phyloP scores from a whole-genome alignment of 2,888 invertebrate genomes.

The Sinhomidia bicolor region DNA sequence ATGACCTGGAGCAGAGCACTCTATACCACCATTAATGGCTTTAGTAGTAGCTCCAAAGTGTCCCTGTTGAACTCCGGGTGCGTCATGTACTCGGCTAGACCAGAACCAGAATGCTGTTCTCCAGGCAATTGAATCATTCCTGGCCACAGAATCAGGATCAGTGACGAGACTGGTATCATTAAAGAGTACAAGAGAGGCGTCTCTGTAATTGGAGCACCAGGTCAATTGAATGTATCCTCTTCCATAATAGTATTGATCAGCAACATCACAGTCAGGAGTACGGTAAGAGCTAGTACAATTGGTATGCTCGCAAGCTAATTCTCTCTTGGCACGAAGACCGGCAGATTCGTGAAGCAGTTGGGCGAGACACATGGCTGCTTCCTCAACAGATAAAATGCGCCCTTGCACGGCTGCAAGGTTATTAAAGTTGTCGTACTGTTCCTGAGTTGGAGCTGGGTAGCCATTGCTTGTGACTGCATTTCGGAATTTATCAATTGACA shows the following conservation, averaged over 20 bases:
- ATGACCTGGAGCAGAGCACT: slow-evolving; percentile 60
- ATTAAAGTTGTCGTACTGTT: slow-evolving; percentile 62
- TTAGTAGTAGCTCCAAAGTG: slow-evolving; percentile 73
- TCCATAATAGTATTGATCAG: slow-evolving; percentile 61
- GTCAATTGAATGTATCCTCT: slow-evolving; percentile 78
- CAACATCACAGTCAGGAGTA: slow-evolving; percentile 66
- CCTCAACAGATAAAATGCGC: slow-evolving; percentile 68
- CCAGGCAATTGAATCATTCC: slow-evolving; percentile 75
- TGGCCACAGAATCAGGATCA: slow-evolving; percentile 74
- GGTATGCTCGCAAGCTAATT: slow-evolving; percentile 63
- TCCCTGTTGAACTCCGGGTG: slow-evolving; percentile 70
- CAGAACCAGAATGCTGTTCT: slow-evolving; percentile 77
- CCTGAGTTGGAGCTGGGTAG: slow-evolving; percentile 73
- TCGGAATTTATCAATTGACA: slow-evolving; percentile 64
- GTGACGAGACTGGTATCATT: slow-evolving; percentile 70
- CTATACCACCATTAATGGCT: slow-evolving; percentile 74
- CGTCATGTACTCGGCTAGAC: slow-evolving; percentile 65
- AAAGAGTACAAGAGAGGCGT: slow-evolving; percentile 70
- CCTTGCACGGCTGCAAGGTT: slow-evolving; percentile 13
- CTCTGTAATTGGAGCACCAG: slow-evolving; percentile 77
- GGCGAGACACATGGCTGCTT: slow-evolving; percentile 72
- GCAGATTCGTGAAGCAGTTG: slow-evolving; percentile 73
- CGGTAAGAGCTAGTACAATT: slow-evolving; percentile 70
- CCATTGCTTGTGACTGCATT: slow-evolving; percentile 74
- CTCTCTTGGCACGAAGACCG: slow-evolving; percentile 68